phyloP scores from a whole-genome alignment of 2,113 vertebrate genomes.

The Grammomys dolichurus region DNA sequence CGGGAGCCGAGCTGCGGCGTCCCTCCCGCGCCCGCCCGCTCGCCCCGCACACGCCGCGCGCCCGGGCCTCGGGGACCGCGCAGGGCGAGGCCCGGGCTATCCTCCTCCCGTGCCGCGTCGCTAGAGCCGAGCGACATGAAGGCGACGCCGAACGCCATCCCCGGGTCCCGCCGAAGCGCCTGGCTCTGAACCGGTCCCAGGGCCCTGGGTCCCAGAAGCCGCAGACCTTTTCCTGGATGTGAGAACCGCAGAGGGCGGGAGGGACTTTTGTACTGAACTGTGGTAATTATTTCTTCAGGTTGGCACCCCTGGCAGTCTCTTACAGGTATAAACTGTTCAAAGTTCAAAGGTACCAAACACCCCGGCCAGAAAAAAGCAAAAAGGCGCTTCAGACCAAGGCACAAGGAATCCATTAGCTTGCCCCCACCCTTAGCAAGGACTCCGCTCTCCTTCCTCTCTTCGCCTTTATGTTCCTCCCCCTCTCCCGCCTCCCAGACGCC shows the following conservation, averaged over 20 bases:
- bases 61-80: not conserved
- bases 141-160: not conserved
- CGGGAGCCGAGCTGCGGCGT: not conserved
- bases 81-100: constrained; percentile 18
- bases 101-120: not conserved
- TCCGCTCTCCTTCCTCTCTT: not conserved
- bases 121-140: not conserved
- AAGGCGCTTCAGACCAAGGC: not conserved
- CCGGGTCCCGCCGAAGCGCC: not conserved
- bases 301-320: not conserved
- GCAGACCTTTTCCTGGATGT: not conserved
- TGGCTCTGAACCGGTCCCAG: not conserved
- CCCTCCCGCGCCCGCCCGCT: constrained; percentile 40
- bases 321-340: not conserved
- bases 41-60: not conserved
- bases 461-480: too few species aligned
- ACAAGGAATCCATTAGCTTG: not conserved
- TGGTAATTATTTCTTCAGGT: not conserved
- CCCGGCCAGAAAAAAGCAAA: not conserved
- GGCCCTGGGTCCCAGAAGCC: not conserved
- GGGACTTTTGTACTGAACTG: not conserved
- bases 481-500: not conserved
- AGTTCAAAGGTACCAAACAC: not conserved
- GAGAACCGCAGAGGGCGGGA: not conserved
- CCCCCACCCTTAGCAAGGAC: not conserved